Conservation (phyloP, 2,797 vertebrate species). For the Argyrosomus regius region DNA sequence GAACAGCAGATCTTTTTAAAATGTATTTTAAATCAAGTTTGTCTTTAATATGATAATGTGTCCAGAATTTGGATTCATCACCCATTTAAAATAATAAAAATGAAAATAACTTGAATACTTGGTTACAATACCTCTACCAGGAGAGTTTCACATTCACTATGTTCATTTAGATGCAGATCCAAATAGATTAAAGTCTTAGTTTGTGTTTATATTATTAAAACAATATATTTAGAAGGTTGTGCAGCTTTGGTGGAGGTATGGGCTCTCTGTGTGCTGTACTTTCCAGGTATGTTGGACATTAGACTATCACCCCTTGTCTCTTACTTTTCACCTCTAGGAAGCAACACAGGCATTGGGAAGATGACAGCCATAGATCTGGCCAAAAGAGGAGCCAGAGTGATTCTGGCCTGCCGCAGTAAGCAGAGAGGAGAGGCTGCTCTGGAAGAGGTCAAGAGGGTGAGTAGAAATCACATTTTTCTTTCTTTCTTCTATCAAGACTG, state of each 20-base stretch:
- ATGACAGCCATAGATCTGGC: conserved; percentile 88
- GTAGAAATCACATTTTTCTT: neutral
- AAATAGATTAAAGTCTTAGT: neutral
- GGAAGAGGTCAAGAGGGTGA: conserved; percentile 85
- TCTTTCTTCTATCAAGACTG: neutral
- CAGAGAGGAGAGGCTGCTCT: conserved; percentile 83
- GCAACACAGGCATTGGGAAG: conserved; percentile 89
- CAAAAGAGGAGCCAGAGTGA: conserved; percentile 87
- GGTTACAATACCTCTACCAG: no score
- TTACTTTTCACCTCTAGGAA: conserved; percentile 73
- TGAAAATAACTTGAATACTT: no score
- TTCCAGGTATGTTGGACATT: neutral
- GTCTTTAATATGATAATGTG: no score
- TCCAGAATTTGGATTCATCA: no score
- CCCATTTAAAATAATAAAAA: no score
- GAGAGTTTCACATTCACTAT: neutral
- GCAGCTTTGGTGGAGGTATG: neutral
- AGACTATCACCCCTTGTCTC: neutral
- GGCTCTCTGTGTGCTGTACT: neutral
- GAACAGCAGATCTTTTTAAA: no score
- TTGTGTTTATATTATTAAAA: neutral
- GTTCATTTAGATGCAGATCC: neutral
- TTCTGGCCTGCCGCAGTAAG: conserved; percentile 86
- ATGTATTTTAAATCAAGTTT: no score
- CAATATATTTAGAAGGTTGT: no score